Conservation (phyloP, 2,113 vertebrate species). For the Asarcornis scutulata region DNA sequence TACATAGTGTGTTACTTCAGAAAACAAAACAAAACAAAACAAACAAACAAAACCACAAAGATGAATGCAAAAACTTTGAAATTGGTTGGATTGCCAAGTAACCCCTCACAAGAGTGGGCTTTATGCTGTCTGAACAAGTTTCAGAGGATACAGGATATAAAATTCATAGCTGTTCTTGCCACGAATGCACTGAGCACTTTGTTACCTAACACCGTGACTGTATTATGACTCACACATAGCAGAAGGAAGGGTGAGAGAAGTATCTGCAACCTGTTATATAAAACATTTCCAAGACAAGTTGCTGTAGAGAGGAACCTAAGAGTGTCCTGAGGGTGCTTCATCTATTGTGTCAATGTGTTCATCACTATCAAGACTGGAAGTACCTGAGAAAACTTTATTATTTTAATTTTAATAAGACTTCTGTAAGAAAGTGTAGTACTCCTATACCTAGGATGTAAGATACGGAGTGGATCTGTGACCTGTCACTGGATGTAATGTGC, state of each 20-base stretch:
- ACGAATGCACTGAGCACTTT: background rate
- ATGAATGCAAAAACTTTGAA: background rate
- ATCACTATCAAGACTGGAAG: background rate
- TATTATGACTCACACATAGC: accelerated
- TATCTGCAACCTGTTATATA: background rate
- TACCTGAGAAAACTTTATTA: background rate
- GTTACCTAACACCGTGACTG: accelerated
- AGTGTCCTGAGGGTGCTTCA: background rate
- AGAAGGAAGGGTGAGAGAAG: background rate
- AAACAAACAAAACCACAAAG: background rate
- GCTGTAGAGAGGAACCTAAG: accelerated
- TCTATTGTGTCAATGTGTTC: background rate
- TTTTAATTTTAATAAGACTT: background rate
- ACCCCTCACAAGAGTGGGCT: background rate
- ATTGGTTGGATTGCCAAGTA: background rate
- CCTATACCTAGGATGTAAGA: background rate
- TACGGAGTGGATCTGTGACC: background rate
- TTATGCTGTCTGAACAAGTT: accelerated
- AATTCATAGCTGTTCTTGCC: accelerated
- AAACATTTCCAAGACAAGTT: background rate
- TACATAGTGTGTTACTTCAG: background rate
- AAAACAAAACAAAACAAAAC: no score
- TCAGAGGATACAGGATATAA: background rate
- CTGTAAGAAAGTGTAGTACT: background rate
- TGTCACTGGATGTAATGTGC: background rate